Conservation (phyloP, 2,113 vertebrate genomes). For the Mesoclemmys tuberculata region DNA sequence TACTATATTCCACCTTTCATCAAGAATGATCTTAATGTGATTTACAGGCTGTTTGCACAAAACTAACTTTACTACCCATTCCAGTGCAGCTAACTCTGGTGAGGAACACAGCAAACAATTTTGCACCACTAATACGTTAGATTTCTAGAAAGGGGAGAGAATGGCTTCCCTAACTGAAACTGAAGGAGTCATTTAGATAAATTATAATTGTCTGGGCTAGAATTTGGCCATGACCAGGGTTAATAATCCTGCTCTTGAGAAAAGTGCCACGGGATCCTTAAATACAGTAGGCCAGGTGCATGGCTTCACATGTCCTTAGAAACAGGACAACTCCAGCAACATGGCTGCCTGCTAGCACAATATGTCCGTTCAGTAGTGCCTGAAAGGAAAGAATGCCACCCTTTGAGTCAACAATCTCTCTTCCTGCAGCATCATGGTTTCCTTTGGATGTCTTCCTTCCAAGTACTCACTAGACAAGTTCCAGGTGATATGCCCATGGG, state of each 20-base stretch:
- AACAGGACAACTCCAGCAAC: background rate
- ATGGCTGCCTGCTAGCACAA: background rate
- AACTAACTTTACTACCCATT: background rate
- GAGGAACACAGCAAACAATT: background rate
- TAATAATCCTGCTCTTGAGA: background rate
- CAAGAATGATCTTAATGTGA: background rate
- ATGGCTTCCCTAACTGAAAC: background rate
- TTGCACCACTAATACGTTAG: background rate
- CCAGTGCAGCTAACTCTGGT: background rate
- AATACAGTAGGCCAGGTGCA: background rate
- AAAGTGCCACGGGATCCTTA: background rate
- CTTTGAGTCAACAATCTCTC: background rate
- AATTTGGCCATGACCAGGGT: slow-evolving; percentile 18
- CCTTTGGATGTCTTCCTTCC: background rate
- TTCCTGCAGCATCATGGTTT: background rate
- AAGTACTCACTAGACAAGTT: background rate
- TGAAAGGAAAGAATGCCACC: background rate
- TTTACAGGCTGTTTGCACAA: background rate
- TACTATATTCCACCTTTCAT: background rate
- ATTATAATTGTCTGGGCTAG: slow-evolving; percentile 22
- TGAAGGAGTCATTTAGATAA: background rate
- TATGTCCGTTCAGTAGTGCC: background rate
- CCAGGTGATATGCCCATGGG: background rate
- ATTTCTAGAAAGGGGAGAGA: background rate
- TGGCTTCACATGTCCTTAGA: background rate